Conservation (phyloP, 2,888 invertebrate species). For the Diaphora mendica region DNA sequence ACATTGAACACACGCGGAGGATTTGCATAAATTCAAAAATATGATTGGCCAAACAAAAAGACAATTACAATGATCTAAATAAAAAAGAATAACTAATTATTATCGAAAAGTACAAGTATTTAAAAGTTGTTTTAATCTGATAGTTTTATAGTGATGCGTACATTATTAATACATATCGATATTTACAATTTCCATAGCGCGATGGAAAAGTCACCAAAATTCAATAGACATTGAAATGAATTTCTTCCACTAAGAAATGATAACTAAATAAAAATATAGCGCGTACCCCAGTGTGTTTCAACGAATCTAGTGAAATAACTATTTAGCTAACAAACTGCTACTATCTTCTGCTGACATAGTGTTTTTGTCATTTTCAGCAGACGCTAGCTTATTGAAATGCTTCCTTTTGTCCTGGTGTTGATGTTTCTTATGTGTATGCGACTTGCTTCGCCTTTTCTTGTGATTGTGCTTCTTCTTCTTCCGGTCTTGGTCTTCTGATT, state of each 20-base stretch:
- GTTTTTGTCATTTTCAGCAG: constrained; percentile 66
- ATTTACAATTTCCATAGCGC: background rate
- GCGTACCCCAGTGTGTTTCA: background rate
- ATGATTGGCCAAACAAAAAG: background rate
- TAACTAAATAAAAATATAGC: background rate
- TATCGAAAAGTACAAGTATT: background rate
- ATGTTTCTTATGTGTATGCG: constrained; percentile 66
- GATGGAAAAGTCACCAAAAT: background rate
- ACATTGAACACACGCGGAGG: background rate
- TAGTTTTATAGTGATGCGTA: background rate
- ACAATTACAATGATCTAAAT: background rate
- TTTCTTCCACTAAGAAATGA: background rate
- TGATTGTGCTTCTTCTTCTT: constrained; percentile 67
- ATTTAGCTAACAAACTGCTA: constrained; percentile 38
- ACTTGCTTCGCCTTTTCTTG: constrained; percentile 57
- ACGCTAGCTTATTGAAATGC: constrained; percentile 60
- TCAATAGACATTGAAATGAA: background rate
- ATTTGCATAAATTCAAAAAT: background rate
- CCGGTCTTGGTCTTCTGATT: constrained; percentile 53
- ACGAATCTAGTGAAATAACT: background rate
- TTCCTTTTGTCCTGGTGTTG: constrained; percentile 66
- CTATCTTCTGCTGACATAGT: constrained; percentile 71
- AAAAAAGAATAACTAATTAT: background rate
- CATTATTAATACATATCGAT: background rate
- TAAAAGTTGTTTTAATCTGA: background rate